These are phyloP conservation scores for Diachasma alloeum DNA, from an alignment of 1,140 invertebrate genomes.

Conservation along the genomic window DNA sequence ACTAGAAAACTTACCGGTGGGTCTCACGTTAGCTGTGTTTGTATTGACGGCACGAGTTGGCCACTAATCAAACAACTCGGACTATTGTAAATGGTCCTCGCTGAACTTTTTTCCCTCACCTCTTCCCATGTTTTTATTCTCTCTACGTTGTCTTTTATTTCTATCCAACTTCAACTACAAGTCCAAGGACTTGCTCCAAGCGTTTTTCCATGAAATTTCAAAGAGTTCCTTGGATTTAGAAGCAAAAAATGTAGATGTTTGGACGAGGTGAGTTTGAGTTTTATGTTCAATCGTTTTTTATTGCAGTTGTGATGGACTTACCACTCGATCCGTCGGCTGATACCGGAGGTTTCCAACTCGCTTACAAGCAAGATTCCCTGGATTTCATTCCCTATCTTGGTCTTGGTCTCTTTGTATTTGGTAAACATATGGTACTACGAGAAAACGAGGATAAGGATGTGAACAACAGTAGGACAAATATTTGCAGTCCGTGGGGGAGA, in stretches of 20 bases:
- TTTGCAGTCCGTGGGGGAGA: slow-evolving; percentile 35
- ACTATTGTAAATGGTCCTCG: slow-evolving; percentile 21
- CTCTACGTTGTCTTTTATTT: slow-evolving; percentile 14
- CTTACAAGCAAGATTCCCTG: slow-evolving; percentile 68
- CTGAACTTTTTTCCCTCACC: neutral
- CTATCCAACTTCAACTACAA: slow-evolving; percentile 8
- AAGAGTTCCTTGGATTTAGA: neutral
- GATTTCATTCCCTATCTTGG: slow-evolving; percentile 68
- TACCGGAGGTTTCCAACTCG: slow-evolving; percentile 71
- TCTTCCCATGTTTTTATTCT: neutral
- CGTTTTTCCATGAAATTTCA: slow-evolving; percentile 4
- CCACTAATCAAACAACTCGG: slow-evolving; percentile 30
- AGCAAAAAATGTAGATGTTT: slow-evolving; percentile 11
- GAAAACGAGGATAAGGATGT: slow-evolving; percentile 23
- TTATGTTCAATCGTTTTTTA: slow-evolving; percentile 9
- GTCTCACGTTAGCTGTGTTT: slow-evolving; percentile 18
- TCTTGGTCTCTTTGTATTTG: slow-evolving; percentile 67
- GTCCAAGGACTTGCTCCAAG: slow-evolving; percentile 6
- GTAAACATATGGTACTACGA: slow-evolving; percentile 52
- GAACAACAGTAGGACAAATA: slow-evolving; percentile 32
- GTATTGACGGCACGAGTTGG: slow-evolving; percentile 32
- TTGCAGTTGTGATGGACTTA: slow-evolving; percentile 72
- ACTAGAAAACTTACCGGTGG: neutral
- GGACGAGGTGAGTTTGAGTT: neutral
- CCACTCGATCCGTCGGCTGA: slow-evolving; percentile 67